A percentile compares a stretch with the other conserved stretches of the same genome.
Conservation (phyloP, 2,888 invertebrate species). For the Herminia tarsipennalis region DNA sequence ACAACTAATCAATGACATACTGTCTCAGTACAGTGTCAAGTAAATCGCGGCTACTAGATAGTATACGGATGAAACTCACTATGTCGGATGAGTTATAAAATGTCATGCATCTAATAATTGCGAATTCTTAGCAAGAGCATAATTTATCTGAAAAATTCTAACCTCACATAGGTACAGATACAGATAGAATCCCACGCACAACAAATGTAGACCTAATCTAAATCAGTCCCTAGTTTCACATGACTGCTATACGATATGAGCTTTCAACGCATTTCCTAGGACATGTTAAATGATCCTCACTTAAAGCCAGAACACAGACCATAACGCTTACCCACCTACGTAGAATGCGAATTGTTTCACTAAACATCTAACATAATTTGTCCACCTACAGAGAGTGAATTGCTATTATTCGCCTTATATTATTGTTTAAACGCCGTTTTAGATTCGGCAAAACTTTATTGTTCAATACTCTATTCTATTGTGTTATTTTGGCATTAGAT, state of each 20-base stretch:
- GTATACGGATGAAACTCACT: too few relatives aligned
- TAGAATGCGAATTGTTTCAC: slow-evolving; percentile 24
- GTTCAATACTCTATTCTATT: slow-evolving; percentile 5
- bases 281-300: slow-evolving; percentile 8
- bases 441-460: slow-evolving; percentile 3
- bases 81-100: too few relatives aligned
- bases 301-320: slow-evolving; percentile 25
- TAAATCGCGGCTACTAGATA: too few relatives aligned
- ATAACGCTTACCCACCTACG: slow-evolving; percentile 37
- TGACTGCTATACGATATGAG: neutral
- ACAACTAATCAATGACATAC: too few relatives aligned
- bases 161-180: too few relatives aligned
- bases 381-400: slow-evolving; percentile 32
- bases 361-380: slow-evolving; percentile 40
- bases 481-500: neutral
- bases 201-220: too few relatives aligned
- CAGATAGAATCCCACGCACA: too few relatives aligned
- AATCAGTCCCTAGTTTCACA: too few relatives aligned
- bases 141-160: too few relatives aligned
- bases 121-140: too few relatives aligned
- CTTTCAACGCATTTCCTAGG: neutral
- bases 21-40: too few relatives aligned
- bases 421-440: slow-evolving; percentile 7
- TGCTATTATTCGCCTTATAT: slow-evolving; percentile 19
- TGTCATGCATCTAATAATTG: too few relatives aligned